Evolutionary conservation across 2,888 invertebrate species (phyloP).

Genomic region (Nephrocerus scutellatus): DNA sequence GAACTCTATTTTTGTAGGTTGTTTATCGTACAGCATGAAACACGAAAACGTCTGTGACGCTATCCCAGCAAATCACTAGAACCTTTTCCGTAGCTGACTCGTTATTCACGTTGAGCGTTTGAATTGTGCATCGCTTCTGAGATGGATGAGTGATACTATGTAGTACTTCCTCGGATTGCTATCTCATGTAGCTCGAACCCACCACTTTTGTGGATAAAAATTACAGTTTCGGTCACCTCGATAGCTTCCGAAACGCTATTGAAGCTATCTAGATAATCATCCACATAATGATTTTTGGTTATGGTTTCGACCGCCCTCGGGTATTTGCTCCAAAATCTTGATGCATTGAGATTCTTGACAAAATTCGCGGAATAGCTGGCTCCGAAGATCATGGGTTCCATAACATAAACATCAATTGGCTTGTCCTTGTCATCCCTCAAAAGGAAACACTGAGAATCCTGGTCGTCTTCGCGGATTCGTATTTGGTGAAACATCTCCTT

Average conservation of each 20-base stretch:
- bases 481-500: slow-evolving; percentile 31
- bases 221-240: slow-evolving; percentile 1
- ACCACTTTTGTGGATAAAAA: neutral
- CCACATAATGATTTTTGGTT: neutral
- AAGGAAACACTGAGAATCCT: neutral
- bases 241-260: neutral
- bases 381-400: slow-evolving; percentile 5
- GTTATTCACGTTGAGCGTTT: slow-evolving; percentile 1
- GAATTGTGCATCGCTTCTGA: too few species aligned
- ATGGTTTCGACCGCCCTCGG: too few species aligned
- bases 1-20: too few species aligned
- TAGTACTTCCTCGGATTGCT: too few species aligned
- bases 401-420: slow-evolving; percentile 1
- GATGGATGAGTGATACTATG: too few species aligned
- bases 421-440: too few species aligned
- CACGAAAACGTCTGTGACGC: too few species aligned
- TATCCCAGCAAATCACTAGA: slow-evolving; percentile 3
- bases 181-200: too few species aligned
- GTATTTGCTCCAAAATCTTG: too few species aligned
- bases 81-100: slow-evolving; percentile 1
- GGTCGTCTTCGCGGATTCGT: slow-evolving; percentile 25
- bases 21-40: too few species aligned
- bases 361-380: too few species aligned
- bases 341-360: too few species aligned
- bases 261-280: slow-evolving; percentile 2